Evolutionary conservation across 37 sponge, comb jelly and placozoan genomes (phyloP), one percentile per base, ranked within the genome.

Genomic region (Cliona cf. orientalis): DNA sequence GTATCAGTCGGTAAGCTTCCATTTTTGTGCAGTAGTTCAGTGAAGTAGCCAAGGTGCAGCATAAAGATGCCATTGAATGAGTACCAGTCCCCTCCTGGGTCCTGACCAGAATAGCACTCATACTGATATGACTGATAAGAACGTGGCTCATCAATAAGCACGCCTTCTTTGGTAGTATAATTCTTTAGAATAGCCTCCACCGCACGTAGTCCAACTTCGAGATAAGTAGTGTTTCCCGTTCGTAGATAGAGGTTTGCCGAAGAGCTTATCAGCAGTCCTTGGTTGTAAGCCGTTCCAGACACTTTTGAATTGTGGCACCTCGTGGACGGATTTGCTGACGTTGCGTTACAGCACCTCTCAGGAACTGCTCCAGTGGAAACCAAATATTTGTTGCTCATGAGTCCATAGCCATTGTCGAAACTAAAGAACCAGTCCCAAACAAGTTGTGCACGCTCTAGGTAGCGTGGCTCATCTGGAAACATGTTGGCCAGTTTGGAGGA

Each of bases 21-120:
- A 5, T 41, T n/a, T 33, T 81, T 46, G 2, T 2, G 6, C 45
- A 81, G 61, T n/a, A 57, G 44, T 43, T 74, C 69, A 12, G 58
- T 39, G 40, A 71, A 81, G 72, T 81, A 81, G 6, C 63, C 44
- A 70, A 81, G 82, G 64, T 81, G 82, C 19, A 19, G 25, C 73
- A 81, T 68, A 41, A 81, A 81, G 3, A 81, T 81, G 35, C 82
- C 82, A 35, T 81, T 39, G 60, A 81, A 81, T 41, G 69, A 67
- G 60, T 67, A 81, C 42, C 46, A 81, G 63, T 81, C 82, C 21
- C 82, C 69, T 11, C 82, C 82, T 53, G 82, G 82, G 72, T 81
- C 82, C 25, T 4, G 31, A 7, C 28, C 26, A 25, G 36, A 21
- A 2, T 22, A 33, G 38, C 61, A 56, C 5, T 11, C 42, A 46